Base-by-base conservation (phyloP, 1,140 invertebrate genomes). In the Mactra quadrangularis region DNA sequence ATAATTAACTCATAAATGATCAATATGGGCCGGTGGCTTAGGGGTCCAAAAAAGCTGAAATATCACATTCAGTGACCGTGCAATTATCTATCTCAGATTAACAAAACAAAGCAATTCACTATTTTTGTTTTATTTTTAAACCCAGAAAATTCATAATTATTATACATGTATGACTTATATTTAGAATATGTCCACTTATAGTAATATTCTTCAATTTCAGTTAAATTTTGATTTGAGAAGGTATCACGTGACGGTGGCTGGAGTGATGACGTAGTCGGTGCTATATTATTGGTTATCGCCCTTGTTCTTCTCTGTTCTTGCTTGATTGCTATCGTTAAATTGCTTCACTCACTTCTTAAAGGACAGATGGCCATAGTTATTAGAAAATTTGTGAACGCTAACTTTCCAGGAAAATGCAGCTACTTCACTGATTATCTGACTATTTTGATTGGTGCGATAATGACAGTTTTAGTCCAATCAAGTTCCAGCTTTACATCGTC, bases 381-480 rank as follows among this genome's bases (percentile, higher is more conserved):
- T 50, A 92, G 94, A 79, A 94, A 92, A 52, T 92, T 94, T 25
- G 87, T 96, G 53, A 95, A 95, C 84, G 92, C 94, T 7, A 91
- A 95, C 38, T 93, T 94, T 53, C 94, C 91, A 19, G 89, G 92
- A 89, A 87, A 93, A 88, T 88, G 93, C 86, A 85, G 87, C 84
- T 83, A 92, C 38, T 87, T 94, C 76, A 90, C 95, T 82, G 94
- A 94, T 4, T 95, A 95, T 85, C 38, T 95, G 9, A 94, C 94
- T 17, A 94, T 95, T 82, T n/a, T 94, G 4, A 53, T 95, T n/a
- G 95, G 95, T 17, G 91, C 92, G 27, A 88, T 92, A 15, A 89
- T 95, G 38, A 95, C 95, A 6, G 93, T 95, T 57, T 84, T 95
- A 35, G 94, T 95, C 0, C 95, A 95, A 90, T 95, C 94, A 17